These are phyloP conservation scores for Pelobates fuscus DNA, from an alignment of 2,113 vertebrate species.

Conservation along the genomic window DNA sequence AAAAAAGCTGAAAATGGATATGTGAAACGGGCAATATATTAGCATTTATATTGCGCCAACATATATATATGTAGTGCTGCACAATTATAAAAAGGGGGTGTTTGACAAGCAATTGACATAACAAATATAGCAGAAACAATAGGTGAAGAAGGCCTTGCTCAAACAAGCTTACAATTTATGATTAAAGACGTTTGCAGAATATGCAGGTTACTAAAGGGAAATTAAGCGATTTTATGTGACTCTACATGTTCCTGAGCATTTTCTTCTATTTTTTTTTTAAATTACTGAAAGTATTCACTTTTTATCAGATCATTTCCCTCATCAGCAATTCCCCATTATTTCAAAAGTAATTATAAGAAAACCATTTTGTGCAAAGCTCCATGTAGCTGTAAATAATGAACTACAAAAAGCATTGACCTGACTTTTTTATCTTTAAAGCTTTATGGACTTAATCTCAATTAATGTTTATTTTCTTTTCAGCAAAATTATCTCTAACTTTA, in stretches of 20 bases:
- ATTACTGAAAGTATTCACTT: constrained; percentile 34
- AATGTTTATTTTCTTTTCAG: constrained; percentile 16
- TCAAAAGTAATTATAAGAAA: constrained; percentile 44
- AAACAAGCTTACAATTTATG: too few species aligned
- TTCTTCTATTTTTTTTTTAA: constrained; percentile 21
- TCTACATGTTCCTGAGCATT: constrained; percentile 28
- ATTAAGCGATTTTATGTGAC: constrained; percentile 21
- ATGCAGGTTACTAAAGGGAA: constrained; percentile 32
- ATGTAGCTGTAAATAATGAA: constrained; percentile 46
- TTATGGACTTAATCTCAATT: constrained; percentile 45
- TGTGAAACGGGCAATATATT: too few species aligned
- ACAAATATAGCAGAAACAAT: too few species aligned
- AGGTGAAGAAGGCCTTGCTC: too few species aligned
- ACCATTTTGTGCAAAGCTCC: constrained; percentile 34
- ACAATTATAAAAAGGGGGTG: too few species aligned
- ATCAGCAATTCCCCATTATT: constrained; percentile 41
- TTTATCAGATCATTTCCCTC: constrained; percentile 39
- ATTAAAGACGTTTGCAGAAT: constrained; percentile 25
- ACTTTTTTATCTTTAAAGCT: constrained; percentile 35
- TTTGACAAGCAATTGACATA: too few species aligned
- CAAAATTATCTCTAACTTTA: constrained; percentile 25
- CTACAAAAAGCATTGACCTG: constrained; percentile 27
- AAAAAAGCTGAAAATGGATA: too few species aligned
- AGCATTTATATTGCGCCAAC: too few species aligned
- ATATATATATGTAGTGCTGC: too few species aligned